Base-by-base conservation (phyloP, 2,797 vertebrate genomes). In the Graptemys geographica region DNA sequence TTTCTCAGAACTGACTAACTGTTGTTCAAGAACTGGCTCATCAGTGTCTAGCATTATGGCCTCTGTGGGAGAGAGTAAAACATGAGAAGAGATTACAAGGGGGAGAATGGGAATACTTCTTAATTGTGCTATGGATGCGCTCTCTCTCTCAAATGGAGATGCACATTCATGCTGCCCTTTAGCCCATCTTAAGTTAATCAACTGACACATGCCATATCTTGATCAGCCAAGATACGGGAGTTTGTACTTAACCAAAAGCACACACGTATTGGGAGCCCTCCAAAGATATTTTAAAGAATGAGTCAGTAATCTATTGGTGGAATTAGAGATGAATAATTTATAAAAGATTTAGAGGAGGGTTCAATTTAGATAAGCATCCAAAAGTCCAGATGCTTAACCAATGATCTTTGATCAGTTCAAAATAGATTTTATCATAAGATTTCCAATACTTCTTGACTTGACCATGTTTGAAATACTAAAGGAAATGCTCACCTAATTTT, bases 1-100 rank as follows among this genome's bases (percentile, higher is more conserved):
- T 89, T 83, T 91, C 3, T 79, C 55, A 96, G 52, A 93, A 76
- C 57, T 78, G 86, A 65, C 79, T 93, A 80, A 33, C 53, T 83
- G 21, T 72, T 53, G 81, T 53, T 79, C 47, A 82, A 2, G 59
- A 84, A 49, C 19, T 90, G 81, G 10, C 23, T 85, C 89, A 57
- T 81, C 88, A 81, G 28, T 93, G 83, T 83, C 93, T 79, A 87
- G 16, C 83, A 31, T 57, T 95, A 81, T 16, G 90, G 57, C 52
- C 57, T 87, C 31, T 72, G 59, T 28, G 84, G 49, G 31, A 21
- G 28, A 84, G 56, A n/a, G 4, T 47, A 65, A 51, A 27, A n/a
- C 33, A 16, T 7, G 21, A 78, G 49, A 44, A 49, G 51, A 72
- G 19, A 41, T 55, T 27, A 51, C 37, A 44, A 53, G 53, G 31